These are phyloP conservation scores for Junonia oenone DNA, from an alignment of 2,888 invertebrate genomes.

Conservation along the genomic window DNA sequence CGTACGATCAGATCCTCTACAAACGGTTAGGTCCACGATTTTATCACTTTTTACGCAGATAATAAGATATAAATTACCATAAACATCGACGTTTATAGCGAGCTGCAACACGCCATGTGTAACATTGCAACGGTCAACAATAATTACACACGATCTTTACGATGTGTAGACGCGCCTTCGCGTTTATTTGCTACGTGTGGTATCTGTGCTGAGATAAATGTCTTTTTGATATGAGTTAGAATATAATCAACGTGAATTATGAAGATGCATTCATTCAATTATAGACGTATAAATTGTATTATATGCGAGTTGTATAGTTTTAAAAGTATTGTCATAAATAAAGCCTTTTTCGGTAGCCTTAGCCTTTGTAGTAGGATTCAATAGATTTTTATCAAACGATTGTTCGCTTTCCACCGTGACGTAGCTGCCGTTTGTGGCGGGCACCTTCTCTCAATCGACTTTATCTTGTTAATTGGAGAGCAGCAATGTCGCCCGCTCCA, in stretches of 20 bases:
- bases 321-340: slow-evolving; percentile 8
- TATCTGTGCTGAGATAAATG: slow-evolving; percentile 5
- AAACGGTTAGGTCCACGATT: not conserved
- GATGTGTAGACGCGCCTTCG: slow-evolving; percentile 9
- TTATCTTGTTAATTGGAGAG: slow-evolving; percentile 58
- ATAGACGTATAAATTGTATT: too few relatives aligned
- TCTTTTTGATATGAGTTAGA: not conserved
- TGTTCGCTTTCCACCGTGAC: slow-evolving; percentile 43
- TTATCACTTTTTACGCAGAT: not conserved
- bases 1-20: not conserved
- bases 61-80: slow-evolving; percentile 4
- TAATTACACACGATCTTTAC: slow-evolving; percentile 15
- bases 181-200: slow-evolving; percentile 3
- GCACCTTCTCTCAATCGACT: slow-evolving; percentile 40
- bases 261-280: not conserved
- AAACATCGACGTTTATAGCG: not conserved
- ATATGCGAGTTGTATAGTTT: not conserved
- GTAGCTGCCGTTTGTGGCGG: slow-evolving; percentile 38
- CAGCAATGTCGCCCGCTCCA: slow-evolving; percentile 52
- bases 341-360: not conserved
- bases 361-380: slow-evolving; percentile 22
- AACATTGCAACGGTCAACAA: slow-evolving; percentile 16
- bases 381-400: slow-evolving; percentile 42
- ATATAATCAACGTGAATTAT: not conserved
- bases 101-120: not conserved